Evolutionary conservation across 2,888 invertebrate genomes (phyloP).

Genomic region (Scaptomyza parva): DNA sequence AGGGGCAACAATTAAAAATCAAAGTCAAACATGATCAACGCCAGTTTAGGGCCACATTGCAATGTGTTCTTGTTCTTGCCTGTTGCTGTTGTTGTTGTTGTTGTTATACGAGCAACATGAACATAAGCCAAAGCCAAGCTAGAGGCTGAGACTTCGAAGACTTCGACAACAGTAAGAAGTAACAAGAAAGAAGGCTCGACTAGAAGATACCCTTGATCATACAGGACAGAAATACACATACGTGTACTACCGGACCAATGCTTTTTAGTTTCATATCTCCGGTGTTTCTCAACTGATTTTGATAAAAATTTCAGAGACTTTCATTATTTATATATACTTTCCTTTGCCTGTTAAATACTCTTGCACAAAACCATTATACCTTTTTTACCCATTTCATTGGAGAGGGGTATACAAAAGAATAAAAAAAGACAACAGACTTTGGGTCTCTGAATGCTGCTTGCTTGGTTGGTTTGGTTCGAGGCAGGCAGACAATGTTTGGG

Average conservation of each 20-base stretch:
- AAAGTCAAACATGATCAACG: constrained; percentile 85
- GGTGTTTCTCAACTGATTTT: no score
- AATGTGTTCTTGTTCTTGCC: constrained; percentile 50
- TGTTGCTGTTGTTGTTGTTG: constrained; percentile 22
- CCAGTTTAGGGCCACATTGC: constrained; percentile 78
- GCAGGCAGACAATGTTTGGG: constrained; percentile 59
- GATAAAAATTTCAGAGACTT: no score
- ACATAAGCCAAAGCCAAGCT: constrained; percentile 57
- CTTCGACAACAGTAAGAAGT: constrained; percentile 12
- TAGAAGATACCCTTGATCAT: no score
- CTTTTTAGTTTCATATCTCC: no score
- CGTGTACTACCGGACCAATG: no score
- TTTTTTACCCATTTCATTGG: no score
- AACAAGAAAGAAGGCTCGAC: neutral
- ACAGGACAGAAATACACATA: no score
- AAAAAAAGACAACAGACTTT: constrained; percentile 32
- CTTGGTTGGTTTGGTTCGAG: constrained; percentile 23
- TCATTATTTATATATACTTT: no score
- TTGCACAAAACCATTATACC: no score
- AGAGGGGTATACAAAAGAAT: neutral
- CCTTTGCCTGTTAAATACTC: no score
- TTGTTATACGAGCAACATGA: constrained; percentile 75
- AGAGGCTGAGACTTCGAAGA: constrained; percentile 24
- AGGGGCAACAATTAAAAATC: constrained; percentile 84
- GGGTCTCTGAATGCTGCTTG: constrained; percentile 32